Conservation (phyloP, 2,888 invertebrate species). For the Heliconius charithonia region DNA sequence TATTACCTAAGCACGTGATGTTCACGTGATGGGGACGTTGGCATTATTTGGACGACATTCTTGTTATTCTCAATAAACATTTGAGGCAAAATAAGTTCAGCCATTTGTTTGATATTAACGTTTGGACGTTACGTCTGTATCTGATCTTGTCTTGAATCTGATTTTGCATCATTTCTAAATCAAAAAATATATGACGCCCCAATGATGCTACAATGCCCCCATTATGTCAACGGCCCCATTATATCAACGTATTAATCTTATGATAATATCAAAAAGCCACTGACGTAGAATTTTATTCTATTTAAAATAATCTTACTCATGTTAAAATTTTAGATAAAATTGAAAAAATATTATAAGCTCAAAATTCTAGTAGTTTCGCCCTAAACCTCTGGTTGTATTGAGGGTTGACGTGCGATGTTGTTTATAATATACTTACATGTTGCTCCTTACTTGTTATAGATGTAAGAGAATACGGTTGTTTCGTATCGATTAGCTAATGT, state of each 20-base stretch:
- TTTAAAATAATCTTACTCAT: constrained; percentile 9
- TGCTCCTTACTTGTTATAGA: constrained; percentile 44
- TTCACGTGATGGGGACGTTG: not conserved
- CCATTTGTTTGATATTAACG: too few species aligned
- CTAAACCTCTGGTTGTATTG: constrained; percentile 48
- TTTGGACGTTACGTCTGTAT: too few species aligned
- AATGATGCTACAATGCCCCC: not conserved
- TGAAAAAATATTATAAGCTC: constrained; percentile 2
- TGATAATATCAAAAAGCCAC: not conserved
- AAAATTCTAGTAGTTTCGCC: constrained; percentile 14
- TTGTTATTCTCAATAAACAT: too few species aligned
- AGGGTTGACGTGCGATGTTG: constrained; percentile 44
- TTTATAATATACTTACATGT: constrained; percentile 35
- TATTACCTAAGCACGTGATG: not conserved
- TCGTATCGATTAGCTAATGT: constrained; percentile 46
- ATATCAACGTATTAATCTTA: constrained; percentile 11
- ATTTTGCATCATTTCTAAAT: too few species aligned
- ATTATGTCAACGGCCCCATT: not conserved
- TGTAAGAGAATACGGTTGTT: constrained; percentile 56
- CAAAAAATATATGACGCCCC: too few species aligned
- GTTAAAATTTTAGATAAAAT: constrained; percentile 17
- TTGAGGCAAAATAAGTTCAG: too few species aligned
- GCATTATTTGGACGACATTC: too few species aligned
- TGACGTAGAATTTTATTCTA: constrained; percentile 4
- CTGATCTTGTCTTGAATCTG: too few species aligned